These are phyloP conservation scores for Philonicus albiceps DNA, from an alignment of 2,888 invertebrate species.

Conservation along the genomic window DNA sequence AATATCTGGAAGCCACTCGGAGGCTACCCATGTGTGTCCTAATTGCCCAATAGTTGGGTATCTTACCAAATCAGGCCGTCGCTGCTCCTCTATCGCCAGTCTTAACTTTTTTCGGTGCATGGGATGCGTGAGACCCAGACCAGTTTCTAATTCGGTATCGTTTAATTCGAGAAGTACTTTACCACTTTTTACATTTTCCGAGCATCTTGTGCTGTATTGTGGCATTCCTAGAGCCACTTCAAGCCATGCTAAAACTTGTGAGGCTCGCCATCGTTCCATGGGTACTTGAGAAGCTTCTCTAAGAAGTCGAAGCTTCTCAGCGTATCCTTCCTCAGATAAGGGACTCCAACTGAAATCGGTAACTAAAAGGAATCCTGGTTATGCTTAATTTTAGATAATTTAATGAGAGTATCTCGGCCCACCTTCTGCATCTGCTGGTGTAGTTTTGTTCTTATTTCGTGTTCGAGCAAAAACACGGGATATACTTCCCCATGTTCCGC, in stretches of 20 bases:
- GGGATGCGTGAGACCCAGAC: constrained; percentile 88
- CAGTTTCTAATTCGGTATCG: constrained; percentile 89
- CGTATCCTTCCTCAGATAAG: constrained; percentile 61
- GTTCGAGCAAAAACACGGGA: constrained; percentile 88
- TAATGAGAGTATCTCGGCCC: neutral
- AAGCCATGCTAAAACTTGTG: constrained; percentile 93
- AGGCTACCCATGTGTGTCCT: constrained; percentile 92
- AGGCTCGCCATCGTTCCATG: constrained; percentile 90
- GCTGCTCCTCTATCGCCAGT: constrained; percentile 90
- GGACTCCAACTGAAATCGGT: constrained; percentile 62
- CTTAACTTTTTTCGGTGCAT: constrained; percentile 93
- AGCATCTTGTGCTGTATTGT: constrained; percentile 87
- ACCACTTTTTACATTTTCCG: constrained; percentile 94
- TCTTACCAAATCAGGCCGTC: constrained; percentile 85
- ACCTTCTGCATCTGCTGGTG: constrained; percentile 74
- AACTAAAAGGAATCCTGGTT: constrained; percentile 50
- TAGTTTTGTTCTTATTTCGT: constrained; percentile 80
- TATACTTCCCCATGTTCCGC: constrained; percentile 88
- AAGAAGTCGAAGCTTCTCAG: constrained; percentile 65
- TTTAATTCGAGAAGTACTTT: constrained; percentile 92
- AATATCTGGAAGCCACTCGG: constrained; percentile 91
- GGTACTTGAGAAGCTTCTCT: constrained; percentile 86
- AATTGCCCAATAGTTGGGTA: constrained; percentile 88
- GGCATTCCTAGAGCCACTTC: constrained; percentile 95
- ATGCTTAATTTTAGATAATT: neutral